Evolutionary conservation across 1,140 invertebrate species (phyloP).

Genomic region (Rhagoletis zephyria): DNA sequence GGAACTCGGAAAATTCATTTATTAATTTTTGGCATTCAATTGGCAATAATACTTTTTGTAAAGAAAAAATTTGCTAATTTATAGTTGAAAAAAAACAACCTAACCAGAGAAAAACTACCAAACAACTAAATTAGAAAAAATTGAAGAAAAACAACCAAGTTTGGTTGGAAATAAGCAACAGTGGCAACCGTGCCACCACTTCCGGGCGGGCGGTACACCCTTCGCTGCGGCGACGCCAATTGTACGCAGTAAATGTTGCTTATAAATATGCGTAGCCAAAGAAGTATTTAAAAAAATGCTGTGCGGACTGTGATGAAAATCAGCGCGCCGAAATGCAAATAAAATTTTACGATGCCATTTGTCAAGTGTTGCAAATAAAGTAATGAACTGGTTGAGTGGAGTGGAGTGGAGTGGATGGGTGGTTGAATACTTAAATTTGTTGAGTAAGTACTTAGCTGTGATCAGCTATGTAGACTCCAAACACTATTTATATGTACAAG

Average conservation of each 20-base stretch:
- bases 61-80: too few species aligned
- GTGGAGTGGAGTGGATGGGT: not conserved
- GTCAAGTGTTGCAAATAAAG: slow-evolving; percentile 44
- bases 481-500: not conserved
- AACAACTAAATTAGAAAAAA: too few species aligned
- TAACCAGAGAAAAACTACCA: too few species aligned
- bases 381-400: slow-evolving; percentile 35
- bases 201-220: not conserved
- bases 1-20: too few species aligned
- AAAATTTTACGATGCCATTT: slow-evolving; percentile 32
- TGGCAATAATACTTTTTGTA: too few species aligned
- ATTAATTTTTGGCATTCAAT: too few species aligned
- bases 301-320: not conserved
- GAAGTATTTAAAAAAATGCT: slow-evolving; percentile 28
- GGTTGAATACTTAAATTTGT: not conserved
- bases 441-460: not conserved
- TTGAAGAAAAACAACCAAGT: too few species aligned
- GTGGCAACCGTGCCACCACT: not conserved
- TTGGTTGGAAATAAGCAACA: too few species aligned
- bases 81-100: too few species aligned
- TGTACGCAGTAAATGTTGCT: not conserved
- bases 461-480: not conserved
- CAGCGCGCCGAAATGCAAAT: slow-evolving; percentile 29
- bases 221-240: not conserved
- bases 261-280: slow-evolving; percentile 17